These are phyloP conservation scores for Zaprionus camerounensis DNA, from an alignment of 1,140 invertebrate species.

Conservation along the genomic window DNA sequence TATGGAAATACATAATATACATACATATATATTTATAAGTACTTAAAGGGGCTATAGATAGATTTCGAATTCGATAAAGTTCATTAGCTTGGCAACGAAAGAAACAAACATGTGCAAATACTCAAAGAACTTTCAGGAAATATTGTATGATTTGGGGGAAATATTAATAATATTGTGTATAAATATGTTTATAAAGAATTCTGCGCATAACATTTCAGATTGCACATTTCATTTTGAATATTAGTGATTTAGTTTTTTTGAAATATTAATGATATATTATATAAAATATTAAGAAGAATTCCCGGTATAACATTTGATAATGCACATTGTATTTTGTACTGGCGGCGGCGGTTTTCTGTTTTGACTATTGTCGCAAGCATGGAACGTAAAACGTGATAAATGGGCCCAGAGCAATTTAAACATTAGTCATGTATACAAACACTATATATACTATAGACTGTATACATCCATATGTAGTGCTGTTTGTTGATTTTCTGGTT, in stretches of 20 bases:
- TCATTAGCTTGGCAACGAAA: neutral
- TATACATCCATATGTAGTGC: conserved; percentile 19
- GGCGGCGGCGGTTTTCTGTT: conserved; percentile 32
- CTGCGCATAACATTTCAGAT: conserved; percentile 12
- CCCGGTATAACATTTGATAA: conserved; percentile 18
- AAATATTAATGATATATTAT: conserved; percentile 1
- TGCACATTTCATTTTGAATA: conserved; percentile 1
- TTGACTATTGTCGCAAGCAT: conserved; percentile 45
- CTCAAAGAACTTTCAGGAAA: neutral
- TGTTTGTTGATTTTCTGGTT: conserved; percentile 50
- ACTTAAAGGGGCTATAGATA: conserved; percentile 4
- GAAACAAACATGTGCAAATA: conserved; percentile 11
- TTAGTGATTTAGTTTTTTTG: neutral
- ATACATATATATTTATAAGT: conserved; percentile 2
- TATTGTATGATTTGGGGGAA: neutral
- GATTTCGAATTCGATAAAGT: conserved; percentile 2
- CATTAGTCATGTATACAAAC: conserved; percentile 64
- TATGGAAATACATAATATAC: neutral
- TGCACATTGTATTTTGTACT: conserved; percentile 70
- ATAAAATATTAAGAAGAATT: conserved; percentile 11
- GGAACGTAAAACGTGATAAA: conserved; percentile 24
- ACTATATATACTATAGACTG: conserved; percentile 27
- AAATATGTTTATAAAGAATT: conserved; percentile 28
- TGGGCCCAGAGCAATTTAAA: conserved; percentile 27
- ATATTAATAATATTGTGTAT: conserved; percentile 1